Percentiles rank a stretch among this genome's conserved stretches.
These are phyloP conservation scores for Gonioctena quinquepunctata DNA, from an alignment of 1,140 invertebrate species.

Conservation along the genomic window DNA sequence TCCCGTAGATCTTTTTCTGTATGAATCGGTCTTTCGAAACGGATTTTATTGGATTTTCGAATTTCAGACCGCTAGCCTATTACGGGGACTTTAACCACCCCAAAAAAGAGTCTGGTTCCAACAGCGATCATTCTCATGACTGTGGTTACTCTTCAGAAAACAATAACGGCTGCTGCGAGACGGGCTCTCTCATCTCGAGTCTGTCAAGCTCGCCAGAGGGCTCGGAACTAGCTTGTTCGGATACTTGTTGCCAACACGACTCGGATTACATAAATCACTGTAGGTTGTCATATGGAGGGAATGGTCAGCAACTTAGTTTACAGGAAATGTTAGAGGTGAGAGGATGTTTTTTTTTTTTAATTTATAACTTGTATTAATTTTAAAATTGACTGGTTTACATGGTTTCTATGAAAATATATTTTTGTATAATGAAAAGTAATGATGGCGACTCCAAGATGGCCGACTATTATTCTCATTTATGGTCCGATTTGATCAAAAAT, in stretches of 20 bases:
- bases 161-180: constrained; percentile 70
- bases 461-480: too few relatives aligned
- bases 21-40: too few relatives aligned
- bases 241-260: constrained; percentile 80
- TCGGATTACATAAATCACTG: constrained; percentile 54
- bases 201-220: constrained; percentile 78
- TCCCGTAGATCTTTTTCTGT: not conserved
- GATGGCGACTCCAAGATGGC: too few relatives aligned
- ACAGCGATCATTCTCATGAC: constrained; percentile 76
- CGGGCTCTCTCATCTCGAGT: constrained; percentile 68
- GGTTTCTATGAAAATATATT: too few relatives aligned
- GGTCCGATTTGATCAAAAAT: too few relatives aligned
- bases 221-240: constrained; percentile 82
- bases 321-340: constrained; percentile 73
- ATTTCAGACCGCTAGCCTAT: not conserved
- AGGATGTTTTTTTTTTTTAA: constrained; percentile 17
- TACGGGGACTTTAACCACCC: not conserved
- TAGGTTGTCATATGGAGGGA: constrained; percentile 55
- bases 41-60: not conserved
- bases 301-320: constrained; percentile 61
- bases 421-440: too few relatives aligned
- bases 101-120: constrained; percentile 56
- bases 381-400: too few relatives aligned
- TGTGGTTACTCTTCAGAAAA: constrained; percentile 82
- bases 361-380: too few relatives aligned